Percentiles rank a stretch among this genome's conserved stretches.
Evolutionary conservation across 2,113 vertebrate genomes (phyloP).

Genomic region (Lipophrys pholis): DNA sequence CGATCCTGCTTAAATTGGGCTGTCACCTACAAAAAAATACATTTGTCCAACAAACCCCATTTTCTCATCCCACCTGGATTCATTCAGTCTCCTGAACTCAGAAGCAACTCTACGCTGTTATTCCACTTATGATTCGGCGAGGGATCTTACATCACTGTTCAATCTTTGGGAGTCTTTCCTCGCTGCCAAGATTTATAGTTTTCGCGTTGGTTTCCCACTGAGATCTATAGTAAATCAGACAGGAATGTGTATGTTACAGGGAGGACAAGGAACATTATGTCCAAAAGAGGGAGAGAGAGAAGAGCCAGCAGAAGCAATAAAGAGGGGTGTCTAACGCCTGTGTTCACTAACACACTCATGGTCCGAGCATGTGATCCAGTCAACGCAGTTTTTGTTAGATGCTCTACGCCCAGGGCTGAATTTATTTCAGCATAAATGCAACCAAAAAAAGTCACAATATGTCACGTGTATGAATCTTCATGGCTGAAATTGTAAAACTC

Average conservation of each 20-base stretch:
- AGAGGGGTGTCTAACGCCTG: slow-evolving; percentile 14
- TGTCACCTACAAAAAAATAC: not conserved
- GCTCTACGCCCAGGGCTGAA: slow-evolving; percentile 7
- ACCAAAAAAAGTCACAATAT: slow-evolving; percentile 13
- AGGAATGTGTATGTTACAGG: slow-evolving; percentile 52
- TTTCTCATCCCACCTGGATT: slow-evolving; percentile 10
- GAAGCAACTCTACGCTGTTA: not conserved
- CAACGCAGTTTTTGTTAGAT: slow-evolving; percentile 28
- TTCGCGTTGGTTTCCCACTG: slow-evolving; percentile 23
- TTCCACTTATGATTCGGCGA: slow-evolving; percentile 7
- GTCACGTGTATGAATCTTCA: slow-evolving; percentile 10
- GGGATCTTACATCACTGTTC: slow-evolving; percentile 2
- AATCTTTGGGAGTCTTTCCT: slow-evolving; percentile 17
- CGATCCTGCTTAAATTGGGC: not conserved
- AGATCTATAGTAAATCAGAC: slow-evolving; percentile 34
- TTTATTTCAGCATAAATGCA: slow-evolving; percentile 28
- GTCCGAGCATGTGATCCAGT: slow-evolving; percentile 12
- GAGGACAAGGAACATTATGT: slow-evolving; percentile 54
- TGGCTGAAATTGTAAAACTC: not conserved
- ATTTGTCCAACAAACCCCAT: not conserved
- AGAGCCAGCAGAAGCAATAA: not conserved
- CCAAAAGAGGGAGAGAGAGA: not conserved
- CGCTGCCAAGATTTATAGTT: slow-evolving; percentile 39
- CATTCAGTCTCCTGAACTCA: not conserved
- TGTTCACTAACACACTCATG: slow-evolving; percentile 9